Percentiles rank a stretch among this genome's conserved stretches.
phyloP scores from a whole-genome alignment of 2,797 vertebrate genomes.

The Enteromius thamalakanensis region DNA sequence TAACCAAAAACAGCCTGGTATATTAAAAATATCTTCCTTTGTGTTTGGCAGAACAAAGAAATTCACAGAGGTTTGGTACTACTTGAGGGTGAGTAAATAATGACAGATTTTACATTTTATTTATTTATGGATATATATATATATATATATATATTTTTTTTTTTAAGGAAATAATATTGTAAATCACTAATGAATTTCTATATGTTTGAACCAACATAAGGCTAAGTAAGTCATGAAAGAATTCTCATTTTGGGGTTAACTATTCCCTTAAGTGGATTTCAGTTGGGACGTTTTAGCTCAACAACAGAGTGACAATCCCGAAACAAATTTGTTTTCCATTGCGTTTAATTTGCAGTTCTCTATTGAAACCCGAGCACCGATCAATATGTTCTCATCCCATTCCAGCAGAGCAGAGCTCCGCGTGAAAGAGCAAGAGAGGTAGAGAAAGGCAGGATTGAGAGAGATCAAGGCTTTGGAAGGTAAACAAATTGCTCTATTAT shows the following conservation, averaged over 20 bases:
- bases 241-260: neutral
- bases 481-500: slow-evolving; percentile 85
- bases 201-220: neutral
- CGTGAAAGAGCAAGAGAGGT: slow-evolving; percentile 24
- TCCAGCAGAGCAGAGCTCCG: slow-evolving; percentile 22
- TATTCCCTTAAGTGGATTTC: slow-evolving; percentile 17
- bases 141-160: too few species aligned
- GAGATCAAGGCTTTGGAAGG: slow-evolving; percentile 73
- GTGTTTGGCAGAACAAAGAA: too few species aligned
- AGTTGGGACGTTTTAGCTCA: slow-evolving; percentile 14
- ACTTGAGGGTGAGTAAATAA: too few species aligned
- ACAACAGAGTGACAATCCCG: slow-evolving; percentile 25
- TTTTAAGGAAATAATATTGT: neutral
- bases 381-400: slow-evolving; percentile 42
- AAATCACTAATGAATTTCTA: neutral
- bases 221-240: neutral
- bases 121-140: too few species aligned
- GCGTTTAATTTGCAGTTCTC: slow-evolving; percentile 18
- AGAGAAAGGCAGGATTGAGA: slow-evolving; percentile 25
- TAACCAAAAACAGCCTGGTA: too few species aligned
- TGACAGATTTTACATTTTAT: too few species aligned
- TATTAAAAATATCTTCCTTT: too few species aligned
- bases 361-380: slow-evolving; percentile 26
- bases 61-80: too few species aligned
- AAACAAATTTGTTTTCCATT: slow-evolving; percentile 36